Evolutionary conservation across 2,797 vertebrate genomes (phyloP).

Genomic region (Thripadectes ignobilis): DNA sequence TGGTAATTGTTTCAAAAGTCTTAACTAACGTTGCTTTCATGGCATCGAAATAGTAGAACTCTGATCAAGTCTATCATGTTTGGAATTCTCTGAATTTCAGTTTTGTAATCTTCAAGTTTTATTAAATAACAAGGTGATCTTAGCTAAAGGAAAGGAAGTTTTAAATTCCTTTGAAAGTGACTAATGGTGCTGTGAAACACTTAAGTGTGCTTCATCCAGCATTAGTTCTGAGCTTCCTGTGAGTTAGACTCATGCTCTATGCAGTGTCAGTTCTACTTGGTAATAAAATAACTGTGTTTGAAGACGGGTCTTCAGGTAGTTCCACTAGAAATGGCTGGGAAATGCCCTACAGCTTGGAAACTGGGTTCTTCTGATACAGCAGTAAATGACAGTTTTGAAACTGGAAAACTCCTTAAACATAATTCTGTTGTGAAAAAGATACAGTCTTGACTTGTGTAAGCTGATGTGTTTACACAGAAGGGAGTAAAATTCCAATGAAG

Average conservation of each 20-base stretch:
- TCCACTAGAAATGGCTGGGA: neutral
- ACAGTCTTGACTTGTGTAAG: neutral
- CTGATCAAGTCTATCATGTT: neutral
- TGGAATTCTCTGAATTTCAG: neutral
- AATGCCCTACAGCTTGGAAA: neutral
- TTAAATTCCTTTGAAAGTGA: neutral
- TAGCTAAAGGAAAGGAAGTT: neutral
- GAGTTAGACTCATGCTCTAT: neutral
- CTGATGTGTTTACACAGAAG: rapidly evolving
- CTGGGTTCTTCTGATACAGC: neutral
- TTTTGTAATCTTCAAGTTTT: neutral
- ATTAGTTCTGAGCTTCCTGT: neutral
- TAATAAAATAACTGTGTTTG: neutral
- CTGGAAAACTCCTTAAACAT: neutral
- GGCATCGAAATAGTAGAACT: neutral
- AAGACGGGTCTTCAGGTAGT: neutral
- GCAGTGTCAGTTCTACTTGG: neutral
- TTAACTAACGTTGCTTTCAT: neutral
- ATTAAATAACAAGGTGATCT: neutral
- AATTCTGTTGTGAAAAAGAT: neutral
- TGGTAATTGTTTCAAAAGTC: neutral
- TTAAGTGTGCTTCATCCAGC: neutral
- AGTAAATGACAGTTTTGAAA: neutral
- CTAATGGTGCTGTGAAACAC: neutral
- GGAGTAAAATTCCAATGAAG: neutral